These are phyloP conservation scores for Margarornis squamiger DNA, from an alignment of 2,797 vertebrate species.

Conservation along the genomic window DNA sequence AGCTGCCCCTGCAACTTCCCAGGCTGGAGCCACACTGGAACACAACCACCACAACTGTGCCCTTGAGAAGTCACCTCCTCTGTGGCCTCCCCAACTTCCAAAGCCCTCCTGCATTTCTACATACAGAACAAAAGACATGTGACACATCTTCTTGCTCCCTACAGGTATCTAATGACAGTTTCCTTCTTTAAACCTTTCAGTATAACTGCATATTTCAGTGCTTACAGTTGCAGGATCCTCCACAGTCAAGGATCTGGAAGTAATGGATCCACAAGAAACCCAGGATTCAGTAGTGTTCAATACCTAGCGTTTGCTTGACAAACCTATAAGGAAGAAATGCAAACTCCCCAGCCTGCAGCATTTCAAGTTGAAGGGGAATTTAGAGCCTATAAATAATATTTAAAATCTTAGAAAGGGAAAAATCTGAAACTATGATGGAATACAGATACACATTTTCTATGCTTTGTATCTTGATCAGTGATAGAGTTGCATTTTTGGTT, in stretches of 20 bases:
- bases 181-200: background rate
- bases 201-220: background rate
- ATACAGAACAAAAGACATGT: background rate
- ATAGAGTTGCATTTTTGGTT: conserved; percentile 8
- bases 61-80: conserved; percentile 1
- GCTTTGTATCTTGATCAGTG: background rate
- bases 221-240: background rate
- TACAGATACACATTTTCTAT: background rate
- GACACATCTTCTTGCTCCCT: background rate
- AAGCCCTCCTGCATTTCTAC: background rate
- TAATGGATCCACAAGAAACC: background rate
- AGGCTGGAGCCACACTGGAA: background rate
- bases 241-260: background rate
- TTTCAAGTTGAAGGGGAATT: background rate
- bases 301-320: background rate
- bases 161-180: background rate
- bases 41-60: background rate
- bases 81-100: background rate
- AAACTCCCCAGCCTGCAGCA: background rate
- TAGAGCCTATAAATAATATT: background rate
- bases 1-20: background rate
- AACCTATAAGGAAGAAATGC: background rate
- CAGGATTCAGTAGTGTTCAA: background rate
- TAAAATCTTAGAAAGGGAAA: background rate
- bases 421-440: background rate